Conservation (phyloP, 2,113 vertebrate species). For the Oplegnathus fasciatus region DNA sequence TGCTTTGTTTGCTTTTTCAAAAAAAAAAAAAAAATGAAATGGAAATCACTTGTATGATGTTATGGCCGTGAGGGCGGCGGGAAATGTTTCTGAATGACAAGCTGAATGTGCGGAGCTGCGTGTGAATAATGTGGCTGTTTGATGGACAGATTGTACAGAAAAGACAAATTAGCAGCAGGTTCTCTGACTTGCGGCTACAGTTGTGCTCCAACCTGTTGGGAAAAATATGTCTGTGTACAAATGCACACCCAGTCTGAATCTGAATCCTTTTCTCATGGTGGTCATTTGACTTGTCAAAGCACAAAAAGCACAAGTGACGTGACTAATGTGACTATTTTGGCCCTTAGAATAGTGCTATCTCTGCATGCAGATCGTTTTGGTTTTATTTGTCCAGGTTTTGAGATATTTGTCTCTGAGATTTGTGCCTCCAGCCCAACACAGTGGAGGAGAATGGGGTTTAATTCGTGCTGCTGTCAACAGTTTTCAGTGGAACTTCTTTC, state of each 20-base stretch:
- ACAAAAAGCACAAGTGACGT: no score
- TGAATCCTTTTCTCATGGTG: not conserved
- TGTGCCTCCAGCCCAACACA: no score
- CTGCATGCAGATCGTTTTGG: not conserved
- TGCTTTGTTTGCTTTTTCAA: slow-evolving; percentile 7
- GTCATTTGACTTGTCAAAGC: not conserved
- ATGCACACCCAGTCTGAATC: not conserved
- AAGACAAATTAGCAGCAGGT: no score
- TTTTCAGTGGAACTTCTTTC: not conserved
- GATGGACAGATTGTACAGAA: not conserved
- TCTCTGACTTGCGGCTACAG: no score
- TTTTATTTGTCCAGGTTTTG: not conserved
- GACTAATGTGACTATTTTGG: not conserved
- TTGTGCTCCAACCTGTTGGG: no score
- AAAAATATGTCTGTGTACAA: no score
- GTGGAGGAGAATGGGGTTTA: no score
- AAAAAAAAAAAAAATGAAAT: not conserved
- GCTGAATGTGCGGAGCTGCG: not conserved
- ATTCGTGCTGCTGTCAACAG: no score
- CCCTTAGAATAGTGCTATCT: no score
- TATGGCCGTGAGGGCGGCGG: not conserved
- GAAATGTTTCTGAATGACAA: not conserved
- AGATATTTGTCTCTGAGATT: not conserved
- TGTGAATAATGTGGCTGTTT: not conserved
- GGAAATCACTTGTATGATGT: not conserved